A percentile compares a stretch with the other conserved stretches of the same genome.
Conservation (phyloP, 1,140 invertebrate species). For the Andrena cerasifolii region DNA sequence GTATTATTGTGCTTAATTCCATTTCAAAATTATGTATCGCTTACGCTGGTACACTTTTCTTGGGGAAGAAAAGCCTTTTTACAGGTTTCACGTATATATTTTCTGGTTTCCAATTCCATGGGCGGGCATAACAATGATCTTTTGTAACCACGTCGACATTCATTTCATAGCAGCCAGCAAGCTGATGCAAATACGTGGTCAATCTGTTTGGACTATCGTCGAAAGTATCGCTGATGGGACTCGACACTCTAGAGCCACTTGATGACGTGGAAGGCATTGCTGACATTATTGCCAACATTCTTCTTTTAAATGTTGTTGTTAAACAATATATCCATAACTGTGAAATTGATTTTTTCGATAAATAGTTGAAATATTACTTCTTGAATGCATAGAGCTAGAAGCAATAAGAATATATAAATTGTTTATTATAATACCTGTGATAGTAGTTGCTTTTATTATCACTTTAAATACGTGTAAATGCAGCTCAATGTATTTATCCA, state of each 20-base stretch:
- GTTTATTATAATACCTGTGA: too few species aligned
- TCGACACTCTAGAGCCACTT: constrained; percentile 59
- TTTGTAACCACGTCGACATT: constrained; percentile 78
- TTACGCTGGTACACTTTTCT: constrained; percentile 64
- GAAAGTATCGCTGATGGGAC: constrained; percentile 68
- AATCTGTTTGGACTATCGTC: constrained; percentile 78
- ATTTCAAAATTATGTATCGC: constrained; percentile 22
- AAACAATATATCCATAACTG: constrained; percentile 18
- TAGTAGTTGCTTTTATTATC: too few species aligned
- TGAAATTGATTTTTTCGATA: neutral
- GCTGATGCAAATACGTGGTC: constrained; percentile 74
- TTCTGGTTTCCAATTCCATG: constrained; percentile 88
- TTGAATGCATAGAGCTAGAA: too few species aligned
- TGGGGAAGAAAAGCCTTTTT: constrained; percentile 82
- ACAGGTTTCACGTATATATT: constrained; percentile 86
- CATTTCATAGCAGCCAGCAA: constrained; percentile 75
- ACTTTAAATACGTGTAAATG: too few species aligned
- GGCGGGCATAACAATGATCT: constrained; percentile 88
- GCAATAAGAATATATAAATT: too few species aligned
- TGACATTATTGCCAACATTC: constrained; percentile 42
- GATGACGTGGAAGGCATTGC: constrained; percentile 51
- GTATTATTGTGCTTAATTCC: neutral
- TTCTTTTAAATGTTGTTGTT: constrained; percentile 1
- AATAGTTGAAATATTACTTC: too few species aligned
- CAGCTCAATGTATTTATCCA: too few species aligned